Conservation (phyloP, 2,797 vertebrate genomes). For the Threskiornis aethiopicus region DNA sequence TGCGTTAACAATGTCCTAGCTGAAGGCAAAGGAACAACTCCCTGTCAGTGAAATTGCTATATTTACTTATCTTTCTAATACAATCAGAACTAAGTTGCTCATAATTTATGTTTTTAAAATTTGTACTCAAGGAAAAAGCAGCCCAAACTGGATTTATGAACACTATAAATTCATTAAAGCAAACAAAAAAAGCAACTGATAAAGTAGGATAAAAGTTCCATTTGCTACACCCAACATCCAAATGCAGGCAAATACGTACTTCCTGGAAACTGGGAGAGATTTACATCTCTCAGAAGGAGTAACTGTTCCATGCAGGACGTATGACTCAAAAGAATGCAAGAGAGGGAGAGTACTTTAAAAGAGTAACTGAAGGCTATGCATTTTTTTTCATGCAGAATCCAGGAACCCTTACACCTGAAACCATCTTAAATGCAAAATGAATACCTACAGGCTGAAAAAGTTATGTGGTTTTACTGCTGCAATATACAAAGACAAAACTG, state of each 20-base stretch:
- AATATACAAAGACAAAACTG: not conserved
- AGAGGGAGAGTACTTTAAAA: not conserved
- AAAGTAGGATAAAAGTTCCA: not conserved
- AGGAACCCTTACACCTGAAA: slow-evolving; percentile 1
- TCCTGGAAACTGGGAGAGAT: not conserved
- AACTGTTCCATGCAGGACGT: not conserved
- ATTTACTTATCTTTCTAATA: not conserved
- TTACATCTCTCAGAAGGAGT: not conserved
- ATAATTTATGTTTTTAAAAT: not conserved
- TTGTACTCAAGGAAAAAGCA: not conserved
- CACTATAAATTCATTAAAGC: not conserved
- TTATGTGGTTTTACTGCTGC: not conserved
- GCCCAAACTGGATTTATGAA: not conserved
- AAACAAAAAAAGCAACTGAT: not conserved
- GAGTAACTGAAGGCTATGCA: not conserved
- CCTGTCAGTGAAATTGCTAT: not conserved
- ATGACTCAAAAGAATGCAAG: not conserved
- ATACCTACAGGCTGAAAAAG: not conserved
- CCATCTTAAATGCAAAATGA: not conserved
- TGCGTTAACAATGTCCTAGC: too few species aligned
- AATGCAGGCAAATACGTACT: not conserved
- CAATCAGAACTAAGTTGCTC: not conserved
- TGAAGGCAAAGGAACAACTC: not conserved
- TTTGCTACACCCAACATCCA: not conserved
- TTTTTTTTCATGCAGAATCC: not conserved